These are phyloP conservation scores for Cantharis nigra DNA, from an alignment of 2,888 invertebrate species.

Conservation along the genomic window DNA sequence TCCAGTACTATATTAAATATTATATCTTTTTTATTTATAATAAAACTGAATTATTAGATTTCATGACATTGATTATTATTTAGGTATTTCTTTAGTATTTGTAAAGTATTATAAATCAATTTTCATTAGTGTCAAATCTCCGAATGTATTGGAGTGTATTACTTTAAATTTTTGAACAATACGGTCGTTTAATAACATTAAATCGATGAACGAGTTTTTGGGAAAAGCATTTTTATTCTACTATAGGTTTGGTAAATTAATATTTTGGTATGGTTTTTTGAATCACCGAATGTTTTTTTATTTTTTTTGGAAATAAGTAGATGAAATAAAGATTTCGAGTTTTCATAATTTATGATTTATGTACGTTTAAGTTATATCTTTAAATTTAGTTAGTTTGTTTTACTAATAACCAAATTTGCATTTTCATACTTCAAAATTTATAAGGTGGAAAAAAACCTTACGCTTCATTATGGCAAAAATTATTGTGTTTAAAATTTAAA, in stretches of 20 bases:
- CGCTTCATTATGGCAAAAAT: not conserved
- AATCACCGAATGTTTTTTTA: not conserved
- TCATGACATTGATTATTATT: too few relatives aligned
- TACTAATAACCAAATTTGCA: not conserved
- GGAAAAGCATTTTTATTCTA: not conserved
- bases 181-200: not conserved
- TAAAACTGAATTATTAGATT: too few relatives aligned
- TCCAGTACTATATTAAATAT: too few relatives aligned
- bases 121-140: too few relatives aligned
- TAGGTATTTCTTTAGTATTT: too few relatives aligned
- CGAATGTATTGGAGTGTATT: too few relatives aligned
- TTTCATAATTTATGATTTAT: not conserved
- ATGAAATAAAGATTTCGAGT: not conserved
- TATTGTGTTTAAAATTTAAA: too few relatives aligned
- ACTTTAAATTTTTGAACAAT: not conserved
- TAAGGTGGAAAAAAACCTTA: not conserved
- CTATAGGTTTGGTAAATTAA: not conserved
- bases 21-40: too few relatives aligned
- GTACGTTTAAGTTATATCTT: not conserved
- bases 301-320: too few relatives aligned
- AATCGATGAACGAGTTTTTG: not conserved
- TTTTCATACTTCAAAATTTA: not conserved
- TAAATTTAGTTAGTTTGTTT: not conserved
- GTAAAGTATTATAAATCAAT: too few relatives aligned
- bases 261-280: too few relatives aligned